These are phyloP conservation scores for Chirona hameri DNA, from an alignment of 2,888 invertebrate species.

Conservation along the genomic window DNA sequence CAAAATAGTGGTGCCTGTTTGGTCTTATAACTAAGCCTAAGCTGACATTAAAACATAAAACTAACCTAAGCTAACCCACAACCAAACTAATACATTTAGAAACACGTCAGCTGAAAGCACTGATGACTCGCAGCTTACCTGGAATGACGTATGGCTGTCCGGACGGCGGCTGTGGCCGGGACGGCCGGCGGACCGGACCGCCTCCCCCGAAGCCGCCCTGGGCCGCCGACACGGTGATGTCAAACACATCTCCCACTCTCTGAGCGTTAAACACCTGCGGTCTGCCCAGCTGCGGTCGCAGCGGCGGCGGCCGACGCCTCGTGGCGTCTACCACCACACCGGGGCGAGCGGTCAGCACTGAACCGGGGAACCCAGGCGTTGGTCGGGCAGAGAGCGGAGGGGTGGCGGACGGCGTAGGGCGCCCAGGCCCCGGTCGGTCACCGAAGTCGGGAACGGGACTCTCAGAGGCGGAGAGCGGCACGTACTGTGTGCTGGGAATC, in stretches of 20 bases:
- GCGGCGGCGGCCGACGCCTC: not conserved
- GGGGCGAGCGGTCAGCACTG: not conserved
- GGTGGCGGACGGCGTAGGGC: not conserved
- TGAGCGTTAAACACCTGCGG: not conserved
- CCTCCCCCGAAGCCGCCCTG: conserved; percentile 38
- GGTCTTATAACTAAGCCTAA: too few relatives aligned
- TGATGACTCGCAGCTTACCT: conserved; percentile 24
- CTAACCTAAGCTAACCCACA: too few relatives aligned
- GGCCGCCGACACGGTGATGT: conserved; percentile 39
- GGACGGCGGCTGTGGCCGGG: not conserved
- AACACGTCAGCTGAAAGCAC: too few relatives aligned
- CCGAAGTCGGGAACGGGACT: not conserved
- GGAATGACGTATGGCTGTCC: conserved; percentile 29
- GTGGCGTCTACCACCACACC: not conserved
- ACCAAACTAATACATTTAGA: too few relatives aligned
- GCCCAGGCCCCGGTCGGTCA: not conserved
- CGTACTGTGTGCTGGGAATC: not conserved
- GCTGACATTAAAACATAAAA: too few relatives aligned
- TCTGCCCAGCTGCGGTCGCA: not conserved
- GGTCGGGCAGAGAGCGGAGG: not conserved
- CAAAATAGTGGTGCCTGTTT: too few relatives aligned
- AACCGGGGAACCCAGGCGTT: not conserved
- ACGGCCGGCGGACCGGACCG: not conserved
- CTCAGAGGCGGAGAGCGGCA: not conserved
- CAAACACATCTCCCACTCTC: conserved; percentile 36